Evolutionary conservation across 2,888 invertebrate genomes (phyloP), one percentile per base, ranked within the genome.

Genomic region (Lithophane ornitopus): DNA sequence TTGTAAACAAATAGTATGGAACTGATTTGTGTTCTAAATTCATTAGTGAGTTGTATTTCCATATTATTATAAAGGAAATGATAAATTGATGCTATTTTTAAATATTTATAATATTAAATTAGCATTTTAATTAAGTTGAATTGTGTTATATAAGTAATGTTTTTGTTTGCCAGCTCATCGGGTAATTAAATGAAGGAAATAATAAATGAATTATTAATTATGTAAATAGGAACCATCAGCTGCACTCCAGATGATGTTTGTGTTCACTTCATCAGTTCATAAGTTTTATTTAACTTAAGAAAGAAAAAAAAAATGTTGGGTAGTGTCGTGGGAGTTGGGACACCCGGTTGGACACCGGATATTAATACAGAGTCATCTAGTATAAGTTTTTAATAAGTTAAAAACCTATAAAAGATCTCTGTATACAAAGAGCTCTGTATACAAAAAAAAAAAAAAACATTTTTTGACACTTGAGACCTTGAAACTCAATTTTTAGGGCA

Each of bases 121-220:
- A 12, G 58, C 85, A 82, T 87, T 77, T 82, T 75, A 75, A 87
- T 76, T 58, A 85, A 22, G 12, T 74, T 70, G 58, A 44, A 66
- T 66, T 62, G 52, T 68, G 52, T 61, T 61, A 49, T 39, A 54
- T 78, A 66, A 16, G 70, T 78, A 65, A 81, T 56, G 70, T 75
- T 81, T 78, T 86, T 78, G 59, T 78, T 70, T 62, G 62, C 58
- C 34, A 58, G 61, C 69, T 73, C 65, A 66, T 78, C 71, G 70
- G 34, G 3, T 65, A 70, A 70, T 63, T 52, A 49, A 69, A 68
- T 59, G n/a, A 41, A 70, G 70, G 67, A 74, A 83, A 74, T 58
- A 70, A 72, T 73, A 49, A 69, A 59, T 69, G 52, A 59, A 9
- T 41, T 56, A 39, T 56, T 74, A 54, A 14, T 49, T 49, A 82